A percentile compares a stretch with the other conserved stretches of the same genome.
phyloP scores from a whole-genome alignment of 35 echinoderm and acorn worm species.

The Heliocidaris tuberculata region DNA sequence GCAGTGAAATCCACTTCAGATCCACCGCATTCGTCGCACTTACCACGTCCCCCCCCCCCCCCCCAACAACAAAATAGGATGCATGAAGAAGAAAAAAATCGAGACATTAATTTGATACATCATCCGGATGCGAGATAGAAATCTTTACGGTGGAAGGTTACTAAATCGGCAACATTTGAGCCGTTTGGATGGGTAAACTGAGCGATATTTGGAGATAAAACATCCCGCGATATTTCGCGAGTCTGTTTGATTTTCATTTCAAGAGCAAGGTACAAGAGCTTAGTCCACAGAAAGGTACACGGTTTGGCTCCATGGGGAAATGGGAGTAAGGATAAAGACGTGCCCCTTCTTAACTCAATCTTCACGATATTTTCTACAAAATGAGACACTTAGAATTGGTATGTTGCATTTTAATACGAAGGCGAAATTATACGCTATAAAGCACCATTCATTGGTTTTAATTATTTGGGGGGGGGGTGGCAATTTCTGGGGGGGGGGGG shows the following conservation, averaged over 20 bases:
- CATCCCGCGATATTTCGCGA: not conserved
- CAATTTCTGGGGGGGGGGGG: too few relatives aligned
- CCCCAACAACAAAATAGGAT: not conserved
- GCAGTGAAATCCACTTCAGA: not conserved
- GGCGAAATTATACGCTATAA: too few relatives aligned
- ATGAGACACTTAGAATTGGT: too few relatives aligned
- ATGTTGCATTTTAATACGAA: too few relatives aligned
- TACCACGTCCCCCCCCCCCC: not conserved
- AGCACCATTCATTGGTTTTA: too few relatives aligned
- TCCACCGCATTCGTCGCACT: not conserved
- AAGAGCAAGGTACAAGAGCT: not conserved
- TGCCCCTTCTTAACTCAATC: too few relatives aligned
- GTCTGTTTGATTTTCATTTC: slow-evolving; percentile 11
- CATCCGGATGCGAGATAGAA: not conserved
- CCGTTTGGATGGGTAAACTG: not conserved
- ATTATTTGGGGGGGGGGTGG: too few relatives aligned
- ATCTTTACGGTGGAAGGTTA: not conserved
- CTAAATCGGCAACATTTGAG: not conserved
- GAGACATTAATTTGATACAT: not conserved
- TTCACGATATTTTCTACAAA: too few relatives aligned
- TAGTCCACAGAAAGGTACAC: not conserved
- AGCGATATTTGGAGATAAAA: not conserved
- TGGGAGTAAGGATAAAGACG: not conserved
- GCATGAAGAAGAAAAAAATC: not conserved
- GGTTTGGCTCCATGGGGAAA: not conserved